Percentiles rank a stretch among this genome's conserved stretches.
These are phyloP conservation scores for Tragelaphus strepsiceros DNA, from an alignment of 2,113 vertebrate species.

Conservation along the genomic window DNA sequence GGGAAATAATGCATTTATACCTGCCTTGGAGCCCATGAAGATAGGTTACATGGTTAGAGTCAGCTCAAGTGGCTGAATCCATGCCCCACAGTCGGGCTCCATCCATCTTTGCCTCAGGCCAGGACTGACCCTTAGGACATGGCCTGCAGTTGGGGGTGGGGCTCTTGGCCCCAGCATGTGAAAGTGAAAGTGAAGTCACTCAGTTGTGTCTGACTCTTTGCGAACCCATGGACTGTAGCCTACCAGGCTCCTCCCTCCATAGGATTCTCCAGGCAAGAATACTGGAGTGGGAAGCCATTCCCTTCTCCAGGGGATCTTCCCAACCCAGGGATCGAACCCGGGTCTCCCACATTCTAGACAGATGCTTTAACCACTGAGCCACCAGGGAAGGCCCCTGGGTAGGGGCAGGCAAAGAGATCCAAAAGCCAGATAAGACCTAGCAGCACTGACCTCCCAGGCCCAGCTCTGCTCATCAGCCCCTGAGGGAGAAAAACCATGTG, in stretches of 20 bases:
- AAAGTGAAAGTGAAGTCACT: too few relatives aligned
- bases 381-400: background rate
- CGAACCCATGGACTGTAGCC: too few relatives aligned
- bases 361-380: too few relatives aligned
- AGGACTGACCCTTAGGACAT: background rate
- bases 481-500: background rate
- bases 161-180: background rate
- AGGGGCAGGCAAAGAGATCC: background rate
- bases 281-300: too few relatives aligned
- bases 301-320: too few relatives aligned
- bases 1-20: background rate
- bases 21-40: background rate
- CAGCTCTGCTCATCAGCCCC: background rate
- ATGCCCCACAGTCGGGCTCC: background rate
- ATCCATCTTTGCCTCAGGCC: background rate
- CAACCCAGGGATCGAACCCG: too few relatives aligned
- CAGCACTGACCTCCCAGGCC: background rate
- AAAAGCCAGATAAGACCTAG: too few relatives aligned
- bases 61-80: background rate
- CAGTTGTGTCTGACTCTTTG: too few relatives aligned
- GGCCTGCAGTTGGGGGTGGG: background rate
- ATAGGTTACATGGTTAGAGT: background rate
- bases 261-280: too few relatives aligned
- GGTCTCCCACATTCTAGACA: too few relatives aligned
- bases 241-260: too few relatives aligned